Conservation (phyloP, 2,888 invertebrate species). For the Eupithecia pulchellata region DNA sequence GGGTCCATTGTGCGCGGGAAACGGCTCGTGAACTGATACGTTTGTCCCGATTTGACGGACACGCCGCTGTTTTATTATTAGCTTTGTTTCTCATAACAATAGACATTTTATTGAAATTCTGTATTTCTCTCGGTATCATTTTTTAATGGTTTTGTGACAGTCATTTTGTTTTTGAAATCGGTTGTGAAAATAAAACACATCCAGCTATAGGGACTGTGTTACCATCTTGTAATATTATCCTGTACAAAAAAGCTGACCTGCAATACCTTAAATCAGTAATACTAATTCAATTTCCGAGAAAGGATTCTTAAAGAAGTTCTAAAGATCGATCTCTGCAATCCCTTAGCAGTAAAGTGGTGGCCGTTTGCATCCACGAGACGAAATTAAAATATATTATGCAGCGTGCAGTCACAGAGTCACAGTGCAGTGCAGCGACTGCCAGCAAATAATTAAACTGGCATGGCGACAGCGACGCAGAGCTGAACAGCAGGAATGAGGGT, state of each 20-base stretch:
- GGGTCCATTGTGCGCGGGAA: slow-evolving; percentile 30
- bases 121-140: slow-evolving; percentile 7
- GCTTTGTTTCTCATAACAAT: slow-evolving; percentile 36
- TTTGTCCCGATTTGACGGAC: slow-evolving; percentile 35
- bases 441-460: slow-evolving; percentile 33
- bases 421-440: slow-evolving; percentile 20
- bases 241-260: background rate
- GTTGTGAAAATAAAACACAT: background rate
- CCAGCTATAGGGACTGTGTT: background rate
- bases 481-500: slow-evolving; percentile 19
- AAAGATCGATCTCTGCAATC: slow-evolving; percentile 13
- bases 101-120: slow-evolving; percentile 26
- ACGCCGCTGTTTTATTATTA: slow-evolving; percentile 33
- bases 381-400: slow-evolving; percentile 38
- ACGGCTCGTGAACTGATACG: slow-evolving; percentile 35
- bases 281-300: background rate
- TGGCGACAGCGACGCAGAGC: background rate
- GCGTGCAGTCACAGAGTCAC: slow-evolving; percentile 26
- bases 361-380: slow-evolving; percentile 18
- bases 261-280: background rate
- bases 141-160: slow-evolving; percentile 12
- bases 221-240: background rate
- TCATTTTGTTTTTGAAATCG: background rate
- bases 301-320: background rate
- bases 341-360: slow-evolving; percentile 16